A percentile compares a stretch with the other conserved stretches of the same genome.
Conservation (phyloP, 2,888 invertebrate species). For the Crocallis elinguaria region DNA sequence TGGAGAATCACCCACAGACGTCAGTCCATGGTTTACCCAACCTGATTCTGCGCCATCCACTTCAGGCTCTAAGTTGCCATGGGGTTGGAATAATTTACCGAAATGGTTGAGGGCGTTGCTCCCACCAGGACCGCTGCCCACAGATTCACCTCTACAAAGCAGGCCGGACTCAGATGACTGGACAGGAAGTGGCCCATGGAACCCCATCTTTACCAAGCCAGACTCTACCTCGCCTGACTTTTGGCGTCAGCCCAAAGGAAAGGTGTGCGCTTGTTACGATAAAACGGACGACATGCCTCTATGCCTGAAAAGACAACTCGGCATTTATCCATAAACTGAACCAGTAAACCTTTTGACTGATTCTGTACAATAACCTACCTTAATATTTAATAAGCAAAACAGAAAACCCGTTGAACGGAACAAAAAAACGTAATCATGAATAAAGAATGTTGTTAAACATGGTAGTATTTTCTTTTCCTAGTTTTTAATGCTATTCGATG, state of each 20-base stretch:
- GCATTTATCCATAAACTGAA: not conserved
- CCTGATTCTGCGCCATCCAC: not conserved
- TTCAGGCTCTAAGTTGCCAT: not conserved
- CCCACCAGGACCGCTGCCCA: not conserved
- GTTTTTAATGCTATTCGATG: too few relatives aligned
- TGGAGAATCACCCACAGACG: too few relatives aligned
- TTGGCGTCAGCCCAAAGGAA: not conserved
- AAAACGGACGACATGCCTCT: not conserved
- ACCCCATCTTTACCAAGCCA: not conserved
- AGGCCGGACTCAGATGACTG: not conserved
- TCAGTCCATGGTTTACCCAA: not conserved
- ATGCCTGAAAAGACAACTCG: not conserved
- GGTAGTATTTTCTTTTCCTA: too few relatives aligned
- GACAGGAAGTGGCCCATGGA: not conserved
- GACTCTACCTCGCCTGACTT: not conserved
- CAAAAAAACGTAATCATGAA: not conserved
- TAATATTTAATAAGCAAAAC: not conserved
- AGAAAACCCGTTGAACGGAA: not conserved
- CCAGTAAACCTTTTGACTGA: not conserved
- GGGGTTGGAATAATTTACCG: not conserved
- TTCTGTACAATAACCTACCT: not conserved
- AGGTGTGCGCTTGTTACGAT: not conserved
- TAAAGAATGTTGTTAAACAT: too few relatives aligned
- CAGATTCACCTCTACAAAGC: not conserved
- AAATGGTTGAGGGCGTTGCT: not conserved